Base-by-base conservation (phyloP, 2,888 invertebrate genomes). In the Petrolisthes manimaculis region DNA sequence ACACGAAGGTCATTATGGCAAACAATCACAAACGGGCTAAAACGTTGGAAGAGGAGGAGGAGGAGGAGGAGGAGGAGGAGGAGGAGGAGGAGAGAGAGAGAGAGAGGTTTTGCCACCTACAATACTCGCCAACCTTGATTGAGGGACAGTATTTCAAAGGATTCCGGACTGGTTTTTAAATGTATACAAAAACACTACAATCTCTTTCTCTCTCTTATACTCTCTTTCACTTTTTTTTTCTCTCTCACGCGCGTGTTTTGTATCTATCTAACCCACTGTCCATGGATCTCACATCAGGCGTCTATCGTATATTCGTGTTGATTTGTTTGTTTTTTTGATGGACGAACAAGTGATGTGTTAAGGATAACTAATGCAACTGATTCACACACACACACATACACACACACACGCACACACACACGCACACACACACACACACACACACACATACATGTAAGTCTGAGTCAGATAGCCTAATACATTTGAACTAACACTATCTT, bases 11-110 rank as follows among this genome's bases (percentile, higher is more conserved):
- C 77, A 51, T 51, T 24, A 37, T 4, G 77, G 37, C 6, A 77
- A 37, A 77, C 77, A 21, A 14, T 51, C 18, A 4, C 12, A 37
- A 77, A 3, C 1, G 18, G 4, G 37, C 77, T 77, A 53, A 24
- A 75, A 51, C 12, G 14, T 21, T 24, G 77, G 77, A 77, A 53
- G 77, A 77, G 77, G 77, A 77, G 77, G 77, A 77, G 77, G 77
- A 77, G 75, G 75, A 24, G 75, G 75, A 75, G 75, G 75, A 75
- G 51, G 75, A 75, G 51, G 75, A 77, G 77, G 77, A 77, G 77
- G 77, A 77, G 77, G 77, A 77, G 75, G 75, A 24, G 75, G 75
- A 75, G 75, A 37, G 37, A 9, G 75, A 75, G 51, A 51, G 75
- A 77, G 77, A 37, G 4, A 51, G 3, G 5, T 77, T 37, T 37